Evolutionary conservation across 2,113 vertebrate species (phyloP), one percentile per base, ranked within the genome.

Genomic region (Siphamia tubifer): DNA sequence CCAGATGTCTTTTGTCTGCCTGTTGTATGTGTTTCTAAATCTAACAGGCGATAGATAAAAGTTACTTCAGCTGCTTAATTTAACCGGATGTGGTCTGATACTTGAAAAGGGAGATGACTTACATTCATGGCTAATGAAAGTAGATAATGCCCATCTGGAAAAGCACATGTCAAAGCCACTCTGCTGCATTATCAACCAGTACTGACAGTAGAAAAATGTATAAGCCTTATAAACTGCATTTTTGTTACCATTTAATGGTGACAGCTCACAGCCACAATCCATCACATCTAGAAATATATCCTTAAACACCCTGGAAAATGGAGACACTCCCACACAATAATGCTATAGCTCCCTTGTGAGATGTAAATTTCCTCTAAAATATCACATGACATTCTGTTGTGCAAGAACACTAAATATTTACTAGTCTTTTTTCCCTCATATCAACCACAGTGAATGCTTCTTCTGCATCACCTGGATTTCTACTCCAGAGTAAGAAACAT

Each of bases 1-100:
- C 71, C 79, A 83, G 77, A 83, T 76, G 69, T 77, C 48, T 23
- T 34, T 7, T 34, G 36, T 80, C 57, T 21, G 21, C 11, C 45
- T 42, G 8, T 1, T 52, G 52, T 48, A 74, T 17, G 13, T 71
- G 24, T 24, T 43, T 48, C 31, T 35, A 58, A 70, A 47, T 38
- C 25, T 24, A 52, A 28, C 44, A 49, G 15, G 36, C 28, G n/a
- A 36, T 6, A 49, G 32, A 74, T 74, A 39, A 68, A 68, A 61
- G 23, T n/a, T 19, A 5, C 0, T 19, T 60, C 25, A 13, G 24
- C 28, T 31, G 32, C 30, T 57, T 76, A 39, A 15, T 68, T 63
- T 12, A 56, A 74, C 39, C 28, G 54, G 51, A 67, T 24, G 15
- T 60, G 38, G 38, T 60, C 51, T 17, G 4, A 35, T 30, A 34